These are phyloP conservation scores for Porites lutea DNA, from an alignment of 64 coral and sea anemone species.

Conservation along the genomic window DNA sequence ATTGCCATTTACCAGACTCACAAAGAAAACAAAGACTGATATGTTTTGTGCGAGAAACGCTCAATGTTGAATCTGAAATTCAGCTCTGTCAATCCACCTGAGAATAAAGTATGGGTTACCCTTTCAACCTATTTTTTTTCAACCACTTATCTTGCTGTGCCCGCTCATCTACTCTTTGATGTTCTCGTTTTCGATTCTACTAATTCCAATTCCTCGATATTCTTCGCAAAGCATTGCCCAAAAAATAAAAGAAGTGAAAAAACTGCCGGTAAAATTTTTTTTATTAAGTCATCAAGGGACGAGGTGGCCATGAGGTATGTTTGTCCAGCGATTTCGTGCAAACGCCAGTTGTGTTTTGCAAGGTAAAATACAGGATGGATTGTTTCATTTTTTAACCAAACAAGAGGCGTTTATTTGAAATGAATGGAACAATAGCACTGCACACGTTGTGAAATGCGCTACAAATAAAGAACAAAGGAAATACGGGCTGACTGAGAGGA, in stretches of 20 bases:
- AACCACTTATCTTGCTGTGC: not conserved
- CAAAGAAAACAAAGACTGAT: not conserved
- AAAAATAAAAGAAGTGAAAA: not conserved
- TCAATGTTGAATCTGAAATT: constrained; percentile 30
- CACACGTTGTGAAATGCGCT: constrained; percentile 1
- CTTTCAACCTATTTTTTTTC: not conserved
- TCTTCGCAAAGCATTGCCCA: not conserved
- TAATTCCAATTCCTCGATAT: not conserved
- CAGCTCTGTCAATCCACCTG: constrained; percentile 45
- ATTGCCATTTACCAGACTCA: not conserved
- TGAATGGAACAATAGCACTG: constrained; percentile 18
- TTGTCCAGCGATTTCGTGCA: not conserved
- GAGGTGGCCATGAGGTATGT: not conserved
- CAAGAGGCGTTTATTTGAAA: constrained; percentile 1
- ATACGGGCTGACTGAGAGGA: not conserved
- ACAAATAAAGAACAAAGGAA: constrained; percentile 49
- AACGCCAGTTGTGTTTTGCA: constrained; percentile 17
- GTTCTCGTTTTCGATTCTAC: not conserved
- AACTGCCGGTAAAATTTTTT: no score
- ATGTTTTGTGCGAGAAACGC: not conserved
- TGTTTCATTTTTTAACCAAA: constrained; percentile 44
- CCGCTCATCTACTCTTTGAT: not conserved
- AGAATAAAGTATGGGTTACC: not conserved
- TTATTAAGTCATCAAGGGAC: not conserved
- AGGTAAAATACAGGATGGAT: constrained; percentile 32